Evolutionary conservation across 2,888 invertebrate genomes (phyloP), one percentile per base, ranked within the genome.

Genomic region (Lottia scabra): DNA sequence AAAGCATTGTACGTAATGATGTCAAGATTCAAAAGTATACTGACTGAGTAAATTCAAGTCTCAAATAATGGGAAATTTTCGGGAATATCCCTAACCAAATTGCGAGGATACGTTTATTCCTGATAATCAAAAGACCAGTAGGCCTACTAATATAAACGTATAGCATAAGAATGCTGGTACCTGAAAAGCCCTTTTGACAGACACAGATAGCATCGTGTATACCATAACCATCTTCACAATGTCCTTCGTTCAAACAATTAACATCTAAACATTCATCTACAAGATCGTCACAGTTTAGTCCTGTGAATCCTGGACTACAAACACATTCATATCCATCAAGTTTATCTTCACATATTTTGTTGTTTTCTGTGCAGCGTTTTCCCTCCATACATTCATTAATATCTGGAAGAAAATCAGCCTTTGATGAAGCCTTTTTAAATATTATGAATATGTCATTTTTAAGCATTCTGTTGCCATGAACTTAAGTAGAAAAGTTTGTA

Each of bases 381-480:
- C 70, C 68, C 19, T 72, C 72, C 65, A 64, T 30, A 46, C 78
- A 78, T 56, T 78, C 78, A 64, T 78, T 72, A 15, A 78, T 63
- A 65, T 76, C 78, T 78, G 73, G 6, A 68, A 62, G 45, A 30
- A 64, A 8, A 46, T 12, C 67, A 66, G 10, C 27, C 46, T 27
- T 38, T n/a, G 6, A n/a, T 5, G 30, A 5, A 30, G 5, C 30
- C n/a, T n/a, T n/a, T n/a, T n/a, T n/a, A n/a, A n/a, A n/a, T n/a
- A n/a, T 30, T 4, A 30, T 30, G 30, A 2, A 4, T 5, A 30
- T 30, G 30, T 30, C 30, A 30, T 30, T 30, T 30, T 5, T 30
- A 30, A 30, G 5, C 30, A 30, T 5, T 4, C 3, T 30, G 5
- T 30, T 30, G 38, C 5, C 38, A 38, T 38, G 38, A 38, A 38